Conservation (phyloP, 2,888 invertebrate species). For the Drosophila lacicola region DNA sequence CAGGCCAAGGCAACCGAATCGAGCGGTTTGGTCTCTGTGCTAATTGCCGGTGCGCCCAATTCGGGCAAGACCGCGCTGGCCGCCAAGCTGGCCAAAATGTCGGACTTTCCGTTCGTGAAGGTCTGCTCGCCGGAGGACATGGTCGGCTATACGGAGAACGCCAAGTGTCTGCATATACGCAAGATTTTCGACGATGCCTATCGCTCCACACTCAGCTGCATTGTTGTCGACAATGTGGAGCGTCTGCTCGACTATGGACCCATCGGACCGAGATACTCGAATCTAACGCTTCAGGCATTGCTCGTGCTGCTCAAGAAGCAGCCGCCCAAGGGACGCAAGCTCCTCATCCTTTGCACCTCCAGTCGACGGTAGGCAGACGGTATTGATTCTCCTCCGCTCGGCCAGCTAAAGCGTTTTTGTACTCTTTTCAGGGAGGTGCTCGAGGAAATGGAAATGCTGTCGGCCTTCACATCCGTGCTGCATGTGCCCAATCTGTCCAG, state of each 20-base stretch:
- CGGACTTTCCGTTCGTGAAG: conserved; percentile 99
- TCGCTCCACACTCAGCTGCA: conserved; percentile 97
- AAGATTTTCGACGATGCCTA: conserved; percentile 99
- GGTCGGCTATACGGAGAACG: conserved; percentile 97
- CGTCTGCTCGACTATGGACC: conserved; percentile 98
- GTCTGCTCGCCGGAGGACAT: conserved; percentile 98
- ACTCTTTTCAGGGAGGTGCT: conserved; percentile 90
- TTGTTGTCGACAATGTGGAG: conserved; percentile 99
- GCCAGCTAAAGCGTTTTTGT: not conserved
- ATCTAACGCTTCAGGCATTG: conserved; percentile 97
- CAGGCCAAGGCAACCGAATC: conserved; percentile 92
- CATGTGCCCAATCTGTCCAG: conserved; percentile 96
- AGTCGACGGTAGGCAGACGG: conserved; percentile 90
- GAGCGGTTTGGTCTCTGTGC: conserved; percentile 93
- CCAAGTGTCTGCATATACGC: conserved; percentile 97
- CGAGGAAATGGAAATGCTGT: conserved; percentile 97
- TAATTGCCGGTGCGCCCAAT: conserved; percentile 97
- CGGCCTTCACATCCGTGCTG: conserved; percentile 95
- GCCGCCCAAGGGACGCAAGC: conserved; percentile 96
- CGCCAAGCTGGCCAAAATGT: conserved; percentile 97
- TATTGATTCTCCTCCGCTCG: accelerated
- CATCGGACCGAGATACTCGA: conserved; percentile 99
- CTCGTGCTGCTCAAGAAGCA: conserved; percentile 97
- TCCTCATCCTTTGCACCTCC: conserved; percentile 97
- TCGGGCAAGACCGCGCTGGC: conserved; percentile 98